These are phyloP conservation scores for Strix uralensis DNA, from an alignment of 2,113 vertebrate species.

Conservation along the genomic window DNA sequence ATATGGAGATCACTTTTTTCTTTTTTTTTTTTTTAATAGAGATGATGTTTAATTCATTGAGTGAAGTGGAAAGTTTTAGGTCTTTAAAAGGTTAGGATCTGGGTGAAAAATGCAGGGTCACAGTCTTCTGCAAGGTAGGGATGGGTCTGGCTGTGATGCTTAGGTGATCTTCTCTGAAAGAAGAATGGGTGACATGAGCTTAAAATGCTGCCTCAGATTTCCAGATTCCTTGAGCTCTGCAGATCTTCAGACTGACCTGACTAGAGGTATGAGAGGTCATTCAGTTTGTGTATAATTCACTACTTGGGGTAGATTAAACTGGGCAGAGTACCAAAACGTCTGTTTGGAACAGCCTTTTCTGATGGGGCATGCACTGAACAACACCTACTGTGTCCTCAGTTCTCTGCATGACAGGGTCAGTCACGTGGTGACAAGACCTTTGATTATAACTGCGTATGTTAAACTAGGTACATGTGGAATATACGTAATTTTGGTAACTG, in stretches of 20 bases:
- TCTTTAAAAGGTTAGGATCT: background rate
- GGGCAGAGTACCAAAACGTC: background rate
- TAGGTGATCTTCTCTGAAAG: background rate
- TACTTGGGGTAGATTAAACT: background rate
- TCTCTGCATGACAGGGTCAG: background rate
- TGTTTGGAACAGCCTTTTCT: background rate
- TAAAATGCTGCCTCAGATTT: background rate
- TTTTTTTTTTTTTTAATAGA: background rate
- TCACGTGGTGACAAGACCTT: background rate
- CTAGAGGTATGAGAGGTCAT: background rate
- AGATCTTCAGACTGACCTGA: background rate
- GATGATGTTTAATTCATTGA: background rate
- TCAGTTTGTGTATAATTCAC: background rate
- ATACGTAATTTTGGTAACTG: background rate
- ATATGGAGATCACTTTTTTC: background rate
- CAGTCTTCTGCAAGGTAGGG: background rate
- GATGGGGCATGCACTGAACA: background rate
- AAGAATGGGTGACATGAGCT: background rate
- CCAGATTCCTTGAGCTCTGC: background rate
- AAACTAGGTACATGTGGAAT: background rate
- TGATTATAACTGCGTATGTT: background rate
- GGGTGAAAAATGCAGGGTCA: background rate
- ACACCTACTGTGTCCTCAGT: background rate
- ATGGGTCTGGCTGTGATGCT: background rate
- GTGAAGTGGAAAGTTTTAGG: background rate